Conservation (phyloP, 2,797 vertebrate genomes). For the Amblyraja radiata region DNA sequence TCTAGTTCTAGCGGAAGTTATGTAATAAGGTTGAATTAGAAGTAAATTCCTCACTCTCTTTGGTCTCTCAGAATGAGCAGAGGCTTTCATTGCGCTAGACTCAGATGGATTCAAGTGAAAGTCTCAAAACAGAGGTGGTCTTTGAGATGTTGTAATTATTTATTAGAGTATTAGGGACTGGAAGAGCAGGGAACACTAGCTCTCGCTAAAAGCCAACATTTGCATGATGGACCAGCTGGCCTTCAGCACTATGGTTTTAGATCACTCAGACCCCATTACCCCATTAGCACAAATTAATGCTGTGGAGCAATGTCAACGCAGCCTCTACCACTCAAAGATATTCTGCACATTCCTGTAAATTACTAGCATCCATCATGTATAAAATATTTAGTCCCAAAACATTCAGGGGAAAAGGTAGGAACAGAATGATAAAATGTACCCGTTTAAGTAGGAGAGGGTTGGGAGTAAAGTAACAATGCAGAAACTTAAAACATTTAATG, state of each 20-base stretch:
- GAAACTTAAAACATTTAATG: background rate
- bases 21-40: background rate
- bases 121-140: background rate
- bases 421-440: background rate
- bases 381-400: background rate
- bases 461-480: background rate
- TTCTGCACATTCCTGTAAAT: background rate
- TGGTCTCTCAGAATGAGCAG: background rate
- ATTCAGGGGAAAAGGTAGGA: background rate
- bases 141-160: background rate
- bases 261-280: background rate
- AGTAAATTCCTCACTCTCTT: background rate
- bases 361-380: background rate
- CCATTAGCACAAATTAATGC: background rate
- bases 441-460: background rate
- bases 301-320: too few species aligned
- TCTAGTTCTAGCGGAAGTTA: background rate
- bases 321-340: background rate
- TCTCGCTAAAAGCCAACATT: background rate
- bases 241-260: background rate
- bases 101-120: background rate
- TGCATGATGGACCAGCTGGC: background rate
- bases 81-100: background rate
- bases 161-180: background rate
- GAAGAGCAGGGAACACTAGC: background rate